Evolutionary conservation across 2,888 invertebrate genomes (phyloP).

Genomic region (Hyposoter dolosus): DNA sequence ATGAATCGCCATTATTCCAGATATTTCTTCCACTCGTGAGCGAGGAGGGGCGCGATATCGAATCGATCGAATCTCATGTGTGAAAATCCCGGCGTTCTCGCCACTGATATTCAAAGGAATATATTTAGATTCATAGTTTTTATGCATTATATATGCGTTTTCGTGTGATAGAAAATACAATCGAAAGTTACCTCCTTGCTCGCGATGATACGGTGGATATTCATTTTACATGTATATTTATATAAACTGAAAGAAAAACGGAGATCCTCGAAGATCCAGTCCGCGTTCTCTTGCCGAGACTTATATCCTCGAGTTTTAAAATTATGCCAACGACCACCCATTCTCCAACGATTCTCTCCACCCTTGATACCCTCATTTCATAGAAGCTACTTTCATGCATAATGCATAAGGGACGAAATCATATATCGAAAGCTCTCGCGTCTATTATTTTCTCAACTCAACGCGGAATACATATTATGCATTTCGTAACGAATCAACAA

Average conservation of each 20-base stretch:
- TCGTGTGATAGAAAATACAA: constrained; percentile 13
- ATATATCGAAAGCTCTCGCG: constrained; percentile 41
- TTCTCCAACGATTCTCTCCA: constrained; percentile 46
- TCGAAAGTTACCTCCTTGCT: constrained; percentile 18
- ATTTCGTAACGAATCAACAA: background rate
- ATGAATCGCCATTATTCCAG: background rate
- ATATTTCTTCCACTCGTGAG: background rate
- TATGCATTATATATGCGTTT: constrained; percentile 23
- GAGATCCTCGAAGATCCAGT: constrained; percentile 22
- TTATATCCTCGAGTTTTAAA: constrained; percentile 38
- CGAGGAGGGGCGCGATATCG: background rate
- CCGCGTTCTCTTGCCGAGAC: constrained; percentile 1
- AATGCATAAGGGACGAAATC: constrained; percentile 59
- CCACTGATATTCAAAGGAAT: constrained; percentile 15
- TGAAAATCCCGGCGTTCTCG: constrained; percentile 7
- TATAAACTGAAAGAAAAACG: constrained; percentile 9
- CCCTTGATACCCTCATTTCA: constrained; percentile 48
- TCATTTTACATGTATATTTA: constrained; percentile 1
- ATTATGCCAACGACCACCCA: constrained; percentile 62
- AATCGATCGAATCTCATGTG: constrained; percentile 17
- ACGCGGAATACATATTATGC: background rate
- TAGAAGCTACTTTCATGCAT: constrained; percentile 51
- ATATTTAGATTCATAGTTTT: constrained; percentile 2
- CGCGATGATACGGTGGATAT: constrained; percentile 5
- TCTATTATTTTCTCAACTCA: constrained; percentile 59